These are phyloP conservation scores for Amiota mariae DNA, from an alignment of 2,888 invertebrate genomes.

Conservation along the genomic window DNA sequence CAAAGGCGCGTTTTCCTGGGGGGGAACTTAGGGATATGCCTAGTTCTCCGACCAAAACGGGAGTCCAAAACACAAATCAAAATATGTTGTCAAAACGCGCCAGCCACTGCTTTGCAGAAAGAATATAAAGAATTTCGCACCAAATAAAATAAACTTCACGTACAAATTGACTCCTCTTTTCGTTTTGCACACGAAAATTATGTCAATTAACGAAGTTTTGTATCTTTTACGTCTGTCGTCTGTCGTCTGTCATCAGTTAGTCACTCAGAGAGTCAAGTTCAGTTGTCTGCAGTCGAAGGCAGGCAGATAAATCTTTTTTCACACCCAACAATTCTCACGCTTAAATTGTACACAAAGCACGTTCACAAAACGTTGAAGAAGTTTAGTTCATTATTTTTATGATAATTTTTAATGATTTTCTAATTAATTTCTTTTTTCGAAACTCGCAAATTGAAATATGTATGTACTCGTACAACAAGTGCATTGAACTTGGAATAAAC, in stretches of 20 bases:
- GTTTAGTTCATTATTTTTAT: slow-evolving; percentile 31
- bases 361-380: slow-evolving; percentile 38
- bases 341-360: slow-evolving; percentile 43
- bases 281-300: too few relatives aligned
- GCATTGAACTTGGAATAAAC: slow-evolving; percentile 57
- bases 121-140: too few relatives aligned
- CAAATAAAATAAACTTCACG: too few relatives aligned
- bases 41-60: too few relatives aligned
- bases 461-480: too few relatives aligned
- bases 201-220: slow-evolving; percentile 46
- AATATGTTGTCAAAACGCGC: too few relatives aligned
- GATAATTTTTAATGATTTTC: slow-evolving; percentile 57
- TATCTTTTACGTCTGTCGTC: slow-evolving; percentile 37
- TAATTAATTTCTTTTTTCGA: slow-evolving; percentile 53
- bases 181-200: slow-evolving; percentile 27
- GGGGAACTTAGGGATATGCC: too few relatives aligned
- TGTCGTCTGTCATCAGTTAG: slow-evolving; percentile 10
- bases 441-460: slow-evolving; percentile 44
- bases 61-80: too few relatives aligned
- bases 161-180: too few relatives aligned
- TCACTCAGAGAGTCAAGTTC: too few relatives aligned
- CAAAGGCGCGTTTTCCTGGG: too few relatives aligned
- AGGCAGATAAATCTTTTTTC: not conserved
- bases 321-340: slow-evolving; percentile 50
- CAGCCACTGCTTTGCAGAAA: too few relatives aligned